Evolutionary conservation across 2,113 vertebrate genomes (phyloP), one percentile per base, ranked within the genome.

Genomic region (Phyllopteryx taeniolatus): DNA sequence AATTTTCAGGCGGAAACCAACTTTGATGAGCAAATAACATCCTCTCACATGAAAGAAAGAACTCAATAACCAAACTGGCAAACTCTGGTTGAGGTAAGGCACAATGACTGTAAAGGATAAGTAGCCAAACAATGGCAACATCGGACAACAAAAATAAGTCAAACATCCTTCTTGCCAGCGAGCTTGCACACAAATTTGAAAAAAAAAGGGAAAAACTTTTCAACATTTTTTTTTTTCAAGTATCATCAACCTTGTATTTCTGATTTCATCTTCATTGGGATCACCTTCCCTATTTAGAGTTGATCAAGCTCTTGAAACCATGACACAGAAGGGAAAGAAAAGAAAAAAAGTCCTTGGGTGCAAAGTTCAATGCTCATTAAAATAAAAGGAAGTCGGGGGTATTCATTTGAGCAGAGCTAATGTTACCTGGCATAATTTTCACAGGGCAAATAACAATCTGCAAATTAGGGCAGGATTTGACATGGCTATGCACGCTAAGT

Each of bases 371-470:
- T 54, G 49, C 66, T 80, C 70, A 80, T 77, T 69, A 72, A 72
- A 68, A 60, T 61, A 63, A 72, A 67, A 79, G 47, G 42, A 73
- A 31, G 31, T 61, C 27, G 62, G 20, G 70, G 72, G 47, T 74
- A 64, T 70, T 75, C 70, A 75, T 57, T 51, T 70, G 73, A 68
- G 78, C 43, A 42, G 53, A 67, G 72, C 75, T 77, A 88, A 85
- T 79, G 70, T 72, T 71, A 81, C 77, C 83, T 71, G 77, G 72
- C 76, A 82, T 73, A 0, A 70, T 82, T 79, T 79, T 80, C 75
- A 82, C 81, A 77, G 71, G 72, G 51, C 75, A 79, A 85, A 80
- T 61, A 81, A 77, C 68, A 69, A 47, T 46, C 1, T 22, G 71
- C 39, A 60, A 76, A 75, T 74, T 43, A 72, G 74, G 67, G 59